Conservation (phyloP, 2,113 vertebrate genomes). For the Microtus montanus region DNA sequence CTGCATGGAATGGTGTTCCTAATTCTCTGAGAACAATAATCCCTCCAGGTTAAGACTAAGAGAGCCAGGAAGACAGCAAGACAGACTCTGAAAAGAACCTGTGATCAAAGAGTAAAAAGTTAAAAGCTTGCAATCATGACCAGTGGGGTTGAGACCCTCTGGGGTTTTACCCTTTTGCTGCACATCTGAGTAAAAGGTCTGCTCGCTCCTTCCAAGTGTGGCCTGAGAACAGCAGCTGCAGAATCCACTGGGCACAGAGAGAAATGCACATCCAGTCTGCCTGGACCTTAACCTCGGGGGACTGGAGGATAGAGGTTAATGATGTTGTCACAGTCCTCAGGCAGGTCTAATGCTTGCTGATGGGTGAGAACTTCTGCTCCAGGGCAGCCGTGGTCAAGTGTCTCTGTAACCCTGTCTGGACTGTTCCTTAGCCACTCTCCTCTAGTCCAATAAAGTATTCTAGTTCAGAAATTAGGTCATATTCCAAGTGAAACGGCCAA, state of each 20-base stretch:
- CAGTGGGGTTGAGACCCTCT: neutral
- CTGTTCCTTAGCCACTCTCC: neutral
- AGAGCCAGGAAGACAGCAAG: conserved; percentile 32
- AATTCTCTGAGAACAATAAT: neutral
- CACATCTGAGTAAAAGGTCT: neutral
- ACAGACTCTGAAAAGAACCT: conserved; percentile 2
- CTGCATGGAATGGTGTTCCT: neutral
- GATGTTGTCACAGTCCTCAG: neutral
- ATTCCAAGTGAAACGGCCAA: neutral
- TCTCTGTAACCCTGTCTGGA: neutral
- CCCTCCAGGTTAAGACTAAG: conserved; percentile 13
- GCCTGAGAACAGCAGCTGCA: neutral
- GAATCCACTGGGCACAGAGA: neutral
- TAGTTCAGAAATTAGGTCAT: conserved; percentile 26
- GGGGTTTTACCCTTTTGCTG: neutral
- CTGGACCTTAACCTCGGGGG: neutral
- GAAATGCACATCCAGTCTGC: neutral
- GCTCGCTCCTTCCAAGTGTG: neutral
- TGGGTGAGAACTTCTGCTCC: neutral
- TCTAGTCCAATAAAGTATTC: neutral
- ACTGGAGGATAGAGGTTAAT: neutral
- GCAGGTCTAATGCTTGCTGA: neutral
- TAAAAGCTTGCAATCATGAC: conserved; percentile 9
- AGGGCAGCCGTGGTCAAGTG: neutral
- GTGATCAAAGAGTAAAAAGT: neutral